Evolutionary conservation across 2,888 invertebrate species (phyloP), one percentile per base, ranked within the genome.

Genomic region (Stenolophus ochropezus): DNA sequence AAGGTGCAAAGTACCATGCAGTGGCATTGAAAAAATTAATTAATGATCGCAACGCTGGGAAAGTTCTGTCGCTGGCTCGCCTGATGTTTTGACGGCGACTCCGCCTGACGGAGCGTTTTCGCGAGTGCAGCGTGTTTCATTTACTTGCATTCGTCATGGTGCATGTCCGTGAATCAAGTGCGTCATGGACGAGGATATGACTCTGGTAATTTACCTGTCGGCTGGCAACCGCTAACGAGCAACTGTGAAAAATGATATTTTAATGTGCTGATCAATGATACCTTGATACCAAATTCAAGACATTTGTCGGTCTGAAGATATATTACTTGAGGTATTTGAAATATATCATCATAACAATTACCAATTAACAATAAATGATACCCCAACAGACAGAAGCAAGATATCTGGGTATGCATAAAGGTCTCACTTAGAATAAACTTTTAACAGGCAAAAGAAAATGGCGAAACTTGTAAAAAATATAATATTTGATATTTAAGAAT

Each of bases 131-230:
- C 33, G 11, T 11, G 20, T 14, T 53, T 53, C 53, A 53, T 53
- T 53, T 53, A 53, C 20, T 53, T 53, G 53, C 53, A 53, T 53
- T 53, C 53, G 53, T 53, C 53, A 53, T 53, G 53, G 53, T 11
- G 11, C 33, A 42, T 42, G 33, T 42, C 8, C 33, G 53, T 53
- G 53, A 53, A 53, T 53, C 8, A n/a, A 53, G 20, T 53, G 2
- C 20, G 53, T 53, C 53, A 53, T 53, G 53, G 53, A 11, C 6
- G 8, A 11, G 33, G 33, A 11, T 42, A 42, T 42, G 33, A 42
- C 11, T 42, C 33, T 11, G 11, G 33, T 11, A 42, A 42, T 42
- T 42, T 42, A 42, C 33, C 33, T 42, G 33, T 8, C 33, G 33
- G 11, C 33, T 42, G 33, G 4, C 33, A 11, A 11, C 33, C 33